Evolutionary conservation across 2,888 invertebrate genomes (phyloP).

Genomic region (Parnassius apollo): DNA sequence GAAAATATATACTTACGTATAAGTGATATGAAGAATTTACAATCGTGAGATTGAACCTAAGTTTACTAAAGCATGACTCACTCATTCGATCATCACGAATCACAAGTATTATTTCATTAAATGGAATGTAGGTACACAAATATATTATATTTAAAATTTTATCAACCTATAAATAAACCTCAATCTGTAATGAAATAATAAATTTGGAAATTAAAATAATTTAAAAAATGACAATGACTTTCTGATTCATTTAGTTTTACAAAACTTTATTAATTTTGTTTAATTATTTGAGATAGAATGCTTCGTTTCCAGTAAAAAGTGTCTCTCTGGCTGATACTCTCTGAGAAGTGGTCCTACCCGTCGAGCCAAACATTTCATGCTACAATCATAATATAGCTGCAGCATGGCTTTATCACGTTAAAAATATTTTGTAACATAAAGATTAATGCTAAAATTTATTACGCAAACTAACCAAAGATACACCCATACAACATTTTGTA

Average conservation of each 20-base stretch:
- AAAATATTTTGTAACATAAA: not conserved
- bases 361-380: too few species aligned
- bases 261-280: too few species aligned
- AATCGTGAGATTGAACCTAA: slow-evolving; percentile 2
- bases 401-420: not conserved
- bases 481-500: not conserved
- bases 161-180: not conserved
- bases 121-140: slow-evolving; percentile 9
- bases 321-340: too few species aligned
- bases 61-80: slow-evolving; percentile 21
- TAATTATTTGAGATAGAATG: too few species aligned
- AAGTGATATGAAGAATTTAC: not conserved
- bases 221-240: too few species aligned
- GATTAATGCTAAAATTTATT: not conserved
- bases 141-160: not conserved
- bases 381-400: too few species aligned
- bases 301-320: too few species aligned
- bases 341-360: too few species aligned
- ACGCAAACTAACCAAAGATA: not conserved
- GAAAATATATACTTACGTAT: too few species aligned
- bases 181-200: slow-evolving; percentile 2
- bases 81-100: slow-evolving; percentile 21
- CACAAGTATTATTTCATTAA: slow-evolving; percentile 22
- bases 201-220: too few species aligned
- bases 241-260: too few species aligned